Conservation (phyloP, 2,888 invertebrate genomes). For the Syrista parreyssii region DNA sequence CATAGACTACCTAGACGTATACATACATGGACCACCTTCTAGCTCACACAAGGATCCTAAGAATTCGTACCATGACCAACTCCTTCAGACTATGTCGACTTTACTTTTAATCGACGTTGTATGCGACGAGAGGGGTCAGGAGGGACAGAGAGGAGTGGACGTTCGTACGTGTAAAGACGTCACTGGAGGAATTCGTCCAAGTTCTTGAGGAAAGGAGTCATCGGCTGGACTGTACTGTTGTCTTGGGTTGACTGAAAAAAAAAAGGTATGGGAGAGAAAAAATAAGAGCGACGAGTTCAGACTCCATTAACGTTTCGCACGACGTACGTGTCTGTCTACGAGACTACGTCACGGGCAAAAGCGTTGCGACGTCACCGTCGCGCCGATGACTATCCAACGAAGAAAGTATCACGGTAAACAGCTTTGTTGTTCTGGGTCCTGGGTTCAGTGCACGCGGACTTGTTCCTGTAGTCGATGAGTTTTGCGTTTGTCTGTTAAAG, state of each 20-base stretch:
- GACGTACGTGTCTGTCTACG: neutral
- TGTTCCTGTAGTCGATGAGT: neutral
- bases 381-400: slow-evolving; percentile 13
- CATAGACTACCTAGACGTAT: neutral
- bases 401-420: slow-evolving; percentile 56
- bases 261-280: neutral
- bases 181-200: neutral
- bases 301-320: neutral
- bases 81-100: neutral
- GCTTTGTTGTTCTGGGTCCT: slow-evolving; percentile 55
- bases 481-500: neutral
- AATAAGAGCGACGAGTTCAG: neutral
- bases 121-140: neutral
- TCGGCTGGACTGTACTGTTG: neutral
- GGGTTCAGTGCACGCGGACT: slow-evolving; percentile 26
- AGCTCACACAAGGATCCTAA: neutral
- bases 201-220: neutral
- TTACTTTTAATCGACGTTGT: neutral
- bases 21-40: neutral
- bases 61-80: neutral
- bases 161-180: neutral
- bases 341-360: neutral
- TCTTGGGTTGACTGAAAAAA: neutral
- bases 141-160: neutral
- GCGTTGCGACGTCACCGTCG: slow-evolving; percentile 2